Base-by-base conservation (phyloP, 2,797 vertebrate species). In the Fistularia commersonii region DNA sequence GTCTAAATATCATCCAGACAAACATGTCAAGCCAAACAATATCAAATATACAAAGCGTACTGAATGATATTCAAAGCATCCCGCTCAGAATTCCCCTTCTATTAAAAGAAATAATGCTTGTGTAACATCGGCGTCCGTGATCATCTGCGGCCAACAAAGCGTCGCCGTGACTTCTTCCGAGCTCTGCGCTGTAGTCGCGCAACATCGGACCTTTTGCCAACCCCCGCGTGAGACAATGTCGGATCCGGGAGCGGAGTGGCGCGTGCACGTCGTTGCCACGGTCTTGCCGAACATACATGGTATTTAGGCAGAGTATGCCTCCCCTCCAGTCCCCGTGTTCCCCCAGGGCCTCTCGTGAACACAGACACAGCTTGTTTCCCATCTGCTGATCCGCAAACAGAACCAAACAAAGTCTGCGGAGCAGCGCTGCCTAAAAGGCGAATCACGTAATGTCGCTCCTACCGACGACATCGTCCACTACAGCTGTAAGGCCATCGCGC, bases 321-420 rank as follows among this genome's bases (percentile, higher is more conserved):
- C 71, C 64, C 75, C 74, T 82, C 77, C 62, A 67, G 82, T 81
- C 68, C 63, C 56, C 43, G 41, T 0, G 8, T 71, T 90, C 90
- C 89, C 89, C 65, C 46, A 80, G 89, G 89, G 85, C 58, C 50
- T 68, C 79, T 53, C 77, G 87, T 85, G 90, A 92, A 90, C 82
- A 80, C 31, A 45, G 58, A 63, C 41, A 52, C 51, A 45, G 80
- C 82, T 80, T 76, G 82, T 88, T 92, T 92, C 90, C 89, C 90
- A 92, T 88, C 87, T 90, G 66, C 71, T 54, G 68, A 54, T 80
- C 81, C 64, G 75, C 87, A 87, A 87, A 87, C 80, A 79, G 78
- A 80, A 74, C 69, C 66, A 71, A 72, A 72, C 74, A 70, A 82
- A 82, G 66, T 45, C 74, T 77, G 69, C 57, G 54, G 60, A 52